These are phyloP conservation scores for Camptogramma bilineatum DNA, from an alignment of 2,888 invertebrate species.

Conservation along the genomic window DNA sequence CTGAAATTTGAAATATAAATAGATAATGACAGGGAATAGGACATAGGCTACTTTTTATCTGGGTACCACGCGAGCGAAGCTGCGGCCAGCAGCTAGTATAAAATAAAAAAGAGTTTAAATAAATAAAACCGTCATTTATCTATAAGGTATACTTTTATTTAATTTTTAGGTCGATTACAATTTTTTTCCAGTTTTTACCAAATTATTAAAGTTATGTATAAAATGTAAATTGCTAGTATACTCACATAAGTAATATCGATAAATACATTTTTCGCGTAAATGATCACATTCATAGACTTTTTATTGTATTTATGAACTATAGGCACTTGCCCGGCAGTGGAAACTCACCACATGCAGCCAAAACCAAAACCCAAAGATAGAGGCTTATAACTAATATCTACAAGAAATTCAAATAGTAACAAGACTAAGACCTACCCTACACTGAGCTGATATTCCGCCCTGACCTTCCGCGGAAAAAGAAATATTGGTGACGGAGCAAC, in stretches of 20 bases:
- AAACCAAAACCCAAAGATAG: conserved; percentile 66
- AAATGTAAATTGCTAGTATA: conserved; percentile 71
- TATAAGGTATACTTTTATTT: conserved; percentile 51
- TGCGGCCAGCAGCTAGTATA: too few species aligned
- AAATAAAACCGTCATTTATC: conserved; percentile 27
- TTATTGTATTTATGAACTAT: conserved; percentile 70
- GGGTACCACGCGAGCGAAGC: too few species aligned
- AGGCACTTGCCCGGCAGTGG: conserved; percentile 72
- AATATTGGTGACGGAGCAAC: too few species aligned
- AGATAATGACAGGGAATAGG: too few species aligned
- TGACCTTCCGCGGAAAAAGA: neutral
- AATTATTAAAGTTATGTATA: conserved; percentile 62
- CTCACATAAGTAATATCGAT: conserved; percentile 60
- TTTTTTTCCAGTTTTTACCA: conserved; percentile 68
- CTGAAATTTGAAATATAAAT: too few species aligned
- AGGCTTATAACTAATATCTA: conserved; percentile 37
- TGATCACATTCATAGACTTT: conserved; percentile 79
- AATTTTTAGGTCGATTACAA: conserved; percentile 69
- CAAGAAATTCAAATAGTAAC: conserved; percentile 23
- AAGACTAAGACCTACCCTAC: too few species aligned
- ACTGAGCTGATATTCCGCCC: neutral
- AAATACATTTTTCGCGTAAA: conserved; percentile 74
- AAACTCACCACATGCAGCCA: conserved; percentile 84
- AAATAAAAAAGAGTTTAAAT: conserved; percentile 7
- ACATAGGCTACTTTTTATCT: too few species aligned